These are phyloP conservation scores for Chalcosyrphus nemorum DNA, from an alignment of 2,888 invertebrate genomes.

Conservation along the genomic window DNA sequence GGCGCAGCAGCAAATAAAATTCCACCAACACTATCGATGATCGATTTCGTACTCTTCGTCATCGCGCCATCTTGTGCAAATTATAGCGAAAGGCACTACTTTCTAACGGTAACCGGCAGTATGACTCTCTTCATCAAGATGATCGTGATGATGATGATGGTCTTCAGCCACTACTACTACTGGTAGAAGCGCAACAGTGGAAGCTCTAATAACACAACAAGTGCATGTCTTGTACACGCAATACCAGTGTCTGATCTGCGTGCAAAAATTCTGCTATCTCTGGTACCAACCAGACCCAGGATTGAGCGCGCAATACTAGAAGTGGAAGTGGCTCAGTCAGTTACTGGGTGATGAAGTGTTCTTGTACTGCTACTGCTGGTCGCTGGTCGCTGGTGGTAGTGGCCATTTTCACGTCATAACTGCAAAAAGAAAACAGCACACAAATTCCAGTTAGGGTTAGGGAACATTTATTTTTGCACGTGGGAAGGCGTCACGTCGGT, in stretches of 20 bases:
- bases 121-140: constrained; percentile 27
- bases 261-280: constrained; percentile 27
- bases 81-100: constrained; percentile 17
- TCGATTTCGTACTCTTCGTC: constrained; percentile 35
- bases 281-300: too few relatives aligned
- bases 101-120: constrained; percentile 39
- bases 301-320: constrained; percentile 47
- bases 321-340: constrained; percentile 69
- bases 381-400: constrained; percentile 2
- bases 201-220: constrained; percentile 56
- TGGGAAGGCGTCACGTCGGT: constrained; percentile 39
- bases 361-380: constrained; percentile 5
- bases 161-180: background rate
- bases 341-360: constrained; percentile 66
- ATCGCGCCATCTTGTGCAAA: constrained; percentile 6
- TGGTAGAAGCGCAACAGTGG: constrained; percentile 35
- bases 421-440: too few relatives aligned
- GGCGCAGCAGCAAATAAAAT: constrained; percentile 29
- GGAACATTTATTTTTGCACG: constrained; percentile 40
- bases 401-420: constrained; percentile 54
- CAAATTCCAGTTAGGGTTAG: constrained; percentile 47
- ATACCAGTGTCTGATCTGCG: constrained; percentile 41
- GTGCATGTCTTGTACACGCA: constrained; percentile 43
- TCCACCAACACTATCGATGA: constrained; percentile 22
- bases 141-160: background rate